These are phyloP conservation scores for Malurus cyaneus DNA, from an alignment of 2,113 vertebrate species.

Conservation along the genomic window DNA sequence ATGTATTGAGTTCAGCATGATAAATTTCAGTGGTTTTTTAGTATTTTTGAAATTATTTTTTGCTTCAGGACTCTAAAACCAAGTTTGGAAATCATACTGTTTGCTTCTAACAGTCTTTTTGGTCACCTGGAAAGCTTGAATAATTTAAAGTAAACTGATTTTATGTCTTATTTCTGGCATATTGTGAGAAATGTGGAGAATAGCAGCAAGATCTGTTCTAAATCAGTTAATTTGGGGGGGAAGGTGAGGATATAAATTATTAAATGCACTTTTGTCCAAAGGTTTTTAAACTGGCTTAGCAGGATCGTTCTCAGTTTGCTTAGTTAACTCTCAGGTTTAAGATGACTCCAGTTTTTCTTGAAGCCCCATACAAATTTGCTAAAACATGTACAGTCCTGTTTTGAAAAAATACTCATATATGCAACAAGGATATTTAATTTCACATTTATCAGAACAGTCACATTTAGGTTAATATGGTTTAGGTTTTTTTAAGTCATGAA, in stretches of 20 bases:
- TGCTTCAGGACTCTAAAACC: neutral
- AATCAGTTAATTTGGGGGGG: neutral
- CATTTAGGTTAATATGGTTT: neutral
- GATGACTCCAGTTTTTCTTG: neutral
- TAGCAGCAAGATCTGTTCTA: neutral
- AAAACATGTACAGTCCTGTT: neutral
- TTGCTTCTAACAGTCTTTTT: neutral
- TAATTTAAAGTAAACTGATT: neutral
- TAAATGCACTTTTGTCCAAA: neutral
- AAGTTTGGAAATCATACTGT: neutral
- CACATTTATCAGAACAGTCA: neutral
- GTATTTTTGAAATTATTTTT: neutral
- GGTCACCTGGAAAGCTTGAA: rapidly evolving
- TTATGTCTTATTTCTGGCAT: neutral
- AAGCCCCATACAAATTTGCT: neutral
- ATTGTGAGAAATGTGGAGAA: neutral
- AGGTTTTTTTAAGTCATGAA: neutral
- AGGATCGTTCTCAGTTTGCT: neutral
- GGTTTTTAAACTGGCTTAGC: neutral
- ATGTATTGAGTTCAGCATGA: neutral
- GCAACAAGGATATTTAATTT: neutral
- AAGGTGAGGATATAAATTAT: neutral
- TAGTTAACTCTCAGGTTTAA: neutral
- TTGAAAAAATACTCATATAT: neutral
- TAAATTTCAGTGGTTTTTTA: neutral